phyloP scores from a whole-genome alignment of 1,140 invertebrate genomes.

The Carposina sasakii region DNA sequence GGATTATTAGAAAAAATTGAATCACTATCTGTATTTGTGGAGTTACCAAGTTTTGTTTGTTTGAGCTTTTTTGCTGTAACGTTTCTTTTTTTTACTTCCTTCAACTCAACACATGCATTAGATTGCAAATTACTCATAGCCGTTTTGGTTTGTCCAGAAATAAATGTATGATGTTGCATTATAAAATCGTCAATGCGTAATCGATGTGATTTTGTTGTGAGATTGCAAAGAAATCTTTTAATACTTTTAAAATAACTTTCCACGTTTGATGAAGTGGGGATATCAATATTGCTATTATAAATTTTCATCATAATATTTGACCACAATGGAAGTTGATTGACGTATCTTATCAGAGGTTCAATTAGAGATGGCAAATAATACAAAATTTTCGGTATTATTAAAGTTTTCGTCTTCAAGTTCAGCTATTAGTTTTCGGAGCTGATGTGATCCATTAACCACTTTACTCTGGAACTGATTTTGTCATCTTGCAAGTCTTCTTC shows the following conservation, averaged over 20 bases:
- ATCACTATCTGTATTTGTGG: not conserved
- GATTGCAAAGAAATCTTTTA: not conserved
- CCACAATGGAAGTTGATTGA: not conserved
- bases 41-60: too few relatives aligned
- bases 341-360: not conserved
- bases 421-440: not conserved
- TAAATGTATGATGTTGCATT: not conserved
- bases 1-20: not conserved
- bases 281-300: not conserved
- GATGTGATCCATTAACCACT: not conserved
- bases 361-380: not conserved
- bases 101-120: not conserved
- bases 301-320: not conserved
- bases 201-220: not conserved
- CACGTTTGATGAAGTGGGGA: not conserved
- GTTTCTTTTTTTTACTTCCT: not conserved
- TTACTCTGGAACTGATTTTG: not conserved
- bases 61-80: not conserved
- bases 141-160: not conserved
- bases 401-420: not conserved
- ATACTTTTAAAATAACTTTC: not conserved
- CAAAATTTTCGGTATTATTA: slow-evolving; percentile 1
- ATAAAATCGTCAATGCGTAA: not conserved
- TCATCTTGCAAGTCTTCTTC: not conserved
- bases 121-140: not conserved